Evolutionary conservation across 1,140 invertebrate genomes (phyloP), one percentile per base, ranked within the genome.

Genomic region (Lepidurus apus): DNA sequence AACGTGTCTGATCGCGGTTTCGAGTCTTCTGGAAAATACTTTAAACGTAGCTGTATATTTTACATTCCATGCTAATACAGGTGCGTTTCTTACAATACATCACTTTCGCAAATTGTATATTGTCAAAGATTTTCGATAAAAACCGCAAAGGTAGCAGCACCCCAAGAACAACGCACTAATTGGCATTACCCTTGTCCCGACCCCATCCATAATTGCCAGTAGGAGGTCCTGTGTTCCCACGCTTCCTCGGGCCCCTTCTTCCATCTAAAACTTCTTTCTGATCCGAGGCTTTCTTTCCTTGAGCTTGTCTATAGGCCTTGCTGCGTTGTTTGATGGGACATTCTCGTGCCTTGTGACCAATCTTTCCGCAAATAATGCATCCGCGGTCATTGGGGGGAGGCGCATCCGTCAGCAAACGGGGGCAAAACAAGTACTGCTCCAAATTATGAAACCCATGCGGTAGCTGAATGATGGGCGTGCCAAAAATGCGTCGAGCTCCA

Each of bases 331-430:
- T 65, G 17, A 65, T 21, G 21, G 53, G 53, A 83, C 89, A 91
- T 44, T 89, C 86, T 80, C 87, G 87, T 3, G 86, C 87, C 80
- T 88, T 86, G 82, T 91, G 90, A 43, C 89, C 89, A 79, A 89
- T 89, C 82, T 87, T 87, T 74, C 87, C 86, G 83, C 90, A 91
- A 24, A 85, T 82, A 42, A 86, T 84, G 82, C 90, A 91, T 43
- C 88, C 87, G 42, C 88, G 81, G 81, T 89, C 88, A 81, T 87
- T 87, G 7, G 89, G 89, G 21, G 87, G 87, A 17, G 84, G 82
- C n/a, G 86, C 86, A 42, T 86, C 85, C 10, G 84, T 79, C 73
- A 89, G 81, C 10, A 84, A 81, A 3, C 80, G 45, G 13, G 81
- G 78, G 81, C 88, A 85, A 82, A 89, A 88, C 73, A 88, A 86